These are phyloP conservation scores for Capromys pilorides DNA, from an alignment of 2,797 vertebrate genomes.

Conservation along the genomic window DNA sequence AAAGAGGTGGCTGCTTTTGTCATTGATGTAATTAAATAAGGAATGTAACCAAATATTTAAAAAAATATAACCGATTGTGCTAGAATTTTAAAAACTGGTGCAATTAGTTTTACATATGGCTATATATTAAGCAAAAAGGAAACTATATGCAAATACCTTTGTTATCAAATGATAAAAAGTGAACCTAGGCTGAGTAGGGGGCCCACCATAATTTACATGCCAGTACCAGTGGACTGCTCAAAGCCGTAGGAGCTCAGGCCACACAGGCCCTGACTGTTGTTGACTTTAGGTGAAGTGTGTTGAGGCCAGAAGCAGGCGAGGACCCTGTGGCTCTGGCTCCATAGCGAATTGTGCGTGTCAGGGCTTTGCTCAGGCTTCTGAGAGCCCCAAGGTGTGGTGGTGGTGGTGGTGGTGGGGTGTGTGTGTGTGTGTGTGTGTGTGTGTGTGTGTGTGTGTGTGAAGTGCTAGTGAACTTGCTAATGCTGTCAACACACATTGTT, in stretches of 20 bases:
- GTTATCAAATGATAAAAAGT: background rate
- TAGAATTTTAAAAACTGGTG: background rate
- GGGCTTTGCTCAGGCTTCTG: too few species aligned
- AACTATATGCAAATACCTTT: background rate
- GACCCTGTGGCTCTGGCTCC: rapidly evolving
- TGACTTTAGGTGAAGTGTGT: rapidly evolving
- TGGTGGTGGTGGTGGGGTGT: too few species aligned
- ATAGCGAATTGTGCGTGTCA: too few species aligned
- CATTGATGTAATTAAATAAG: background rate
- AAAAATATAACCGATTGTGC: background rate
- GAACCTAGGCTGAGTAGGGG: background rate
- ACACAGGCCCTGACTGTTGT: too few species aligned
- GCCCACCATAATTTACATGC: background rate
- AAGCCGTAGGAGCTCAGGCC: background rate
- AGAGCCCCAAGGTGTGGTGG: too few species aligned
- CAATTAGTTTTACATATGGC: background rate
- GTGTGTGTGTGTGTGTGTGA: background rate
- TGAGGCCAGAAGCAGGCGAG: too few species aligned
- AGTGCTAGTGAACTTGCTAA: rapidly evolving
- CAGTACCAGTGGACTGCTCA: background rate
- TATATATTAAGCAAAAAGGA: background rate
- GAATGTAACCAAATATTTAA: background rate
- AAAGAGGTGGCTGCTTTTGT: background rate
- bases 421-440: too few species aligned
- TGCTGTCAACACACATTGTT: rapidly evolving